Evolutionary conservation across 2,113 vertebrate species (phyloP).

Genomic region (Ginglymostoma cirratum): DNA sequence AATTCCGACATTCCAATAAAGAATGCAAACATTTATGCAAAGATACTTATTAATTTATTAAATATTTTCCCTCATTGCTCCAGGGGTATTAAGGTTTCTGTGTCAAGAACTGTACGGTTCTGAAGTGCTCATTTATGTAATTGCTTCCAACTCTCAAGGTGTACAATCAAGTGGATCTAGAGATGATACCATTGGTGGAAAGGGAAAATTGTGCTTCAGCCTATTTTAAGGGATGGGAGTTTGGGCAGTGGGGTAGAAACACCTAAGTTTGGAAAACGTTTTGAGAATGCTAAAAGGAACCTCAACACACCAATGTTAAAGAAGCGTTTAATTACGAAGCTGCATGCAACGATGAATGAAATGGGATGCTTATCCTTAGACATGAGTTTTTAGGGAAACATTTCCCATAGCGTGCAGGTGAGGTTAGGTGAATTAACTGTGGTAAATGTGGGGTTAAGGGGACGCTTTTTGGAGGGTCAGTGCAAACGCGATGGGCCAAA

Average conservation of each 20-base stretch:
- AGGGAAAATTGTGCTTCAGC: background rate
- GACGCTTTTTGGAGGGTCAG: too few species aligned
- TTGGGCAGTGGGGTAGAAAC: background rate
- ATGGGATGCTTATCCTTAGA: background rate
- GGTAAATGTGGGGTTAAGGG: too few species aligned
- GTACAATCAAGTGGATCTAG: background rate
- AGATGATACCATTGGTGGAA: background rate
- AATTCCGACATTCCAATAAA: too few species aligned
- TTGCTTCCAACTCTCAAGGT: background rate
- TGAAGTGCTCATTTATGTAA: background rate
- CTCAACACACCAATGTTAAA: background rate
- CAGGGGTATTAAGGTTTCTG: background rate
- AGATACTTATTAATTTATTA: background rate
- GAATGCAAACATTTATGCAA: background rate
- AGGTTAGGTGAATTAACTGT: too few species aligned
- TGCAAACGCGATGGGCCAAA: too few species aligned
- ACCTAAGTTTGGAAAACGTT: background rate
- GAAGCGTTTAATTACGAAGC: background rate
- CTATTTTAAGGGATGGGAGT: background rate
- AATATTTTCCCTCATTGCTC: background rate
- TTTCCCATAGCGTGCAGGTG: too few species aligned
- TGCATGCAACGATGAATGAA: background rate
- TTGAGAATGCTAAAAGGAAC: background rate
- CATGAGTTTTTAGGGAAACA: background rate
- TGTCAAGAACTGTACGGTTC: background rate